Conservation (phyloP, 2,888 invertebrate genomes). For the Sipunculus nudus region DNA sequence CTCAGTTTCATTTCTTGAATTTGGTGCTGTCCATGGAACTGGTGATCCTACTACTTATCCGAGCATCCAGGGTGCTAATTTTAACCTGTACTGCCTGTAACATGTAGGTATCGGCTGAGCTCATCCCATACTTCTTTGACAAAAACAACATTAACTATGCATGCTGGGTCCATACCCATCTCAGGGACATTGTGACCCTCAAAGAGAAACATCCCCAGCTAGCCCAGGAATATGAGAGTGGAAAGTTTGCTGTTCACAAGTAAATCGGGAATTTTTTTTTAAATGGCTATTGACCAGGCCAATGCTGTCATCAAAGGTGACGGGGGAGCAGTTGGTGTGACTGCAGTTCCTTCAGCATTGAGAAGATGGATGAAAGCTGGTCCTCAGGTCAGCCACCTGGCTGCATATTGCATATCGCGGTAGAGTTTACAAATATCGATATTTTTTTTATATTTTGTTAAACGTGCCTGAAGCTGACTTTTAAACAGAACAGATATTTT, state of each 20-base stretch:
- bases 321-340: conserved; percentile 41
- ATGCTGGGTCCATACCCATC: conserved; percentile 43
- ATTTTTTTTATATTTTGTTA: no score
- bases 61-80: conserved; percentile 26
- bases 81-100: conserved; percentile 25
- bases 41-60: conserved; percentile 19
- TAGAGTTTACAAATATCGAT: no score
- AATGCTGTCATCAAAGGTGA: conserved; percentile 45
- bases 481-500: no score
- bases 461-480: no score
- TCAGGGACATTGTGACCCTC: conserved; percentile 39
- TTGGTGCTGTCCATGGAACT: conserved; percentile 17
- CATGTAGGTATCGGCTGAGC: conserved; percentile 23
- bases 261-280: conserved; percentile 32
- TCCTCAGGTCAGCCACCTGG: conserved; percentile 36
- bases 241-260: conserved; percentile 41
- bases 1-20: conserved; percentile 31
- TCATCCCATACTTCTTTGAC: conserved; percentile 40
- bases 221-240: conserved; percentile 33
- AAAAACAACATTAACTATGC: conserved; percentile 41
- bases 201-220: conserved; percentile 35
- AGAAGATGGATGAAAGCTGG: conserved; percentile 46
- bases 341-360: conserved; percentile 37
- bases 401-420: no score
- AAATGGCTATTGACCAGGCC: conserved; percentile 41